Base-by-base conservation (phyloP, 2,888 invertebrate species). In the Hemaris fuciformis region DNA sequence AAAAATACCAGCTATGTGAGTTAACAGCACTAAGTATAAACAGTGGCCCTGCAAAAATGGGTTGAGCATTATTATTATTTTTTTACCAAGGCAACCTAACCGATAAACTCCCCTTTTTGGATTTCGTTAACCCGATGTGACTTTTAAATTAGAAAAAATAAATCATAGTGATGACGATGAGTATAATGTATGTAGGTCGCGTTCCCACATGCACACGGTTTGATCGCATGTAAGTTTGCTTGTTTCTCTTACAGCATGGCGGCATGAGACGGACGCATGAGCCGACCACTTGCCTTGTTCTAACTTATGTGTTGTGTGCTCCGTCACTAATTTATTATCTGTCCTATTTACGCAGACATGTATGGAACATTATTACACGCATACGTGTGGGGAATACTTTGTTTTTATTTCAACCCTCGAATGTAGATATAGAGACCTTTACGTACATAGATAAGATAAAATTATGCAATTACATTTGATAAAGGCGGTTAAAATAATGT, bases 211-310 rank as follows among this genome's bases (percentile, higher is more conserved):
- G 8, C 48, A 41, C 46, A 15, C 38, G 41, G 38, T 41, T 60
- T 72, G 73, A 72, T n/a, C 65, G 88, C 88, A 88, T 87, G 86
- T 79, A 75, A 77, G 74, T 77, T 79, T 77, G 73, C 74, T 80
- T 81, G 64, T 72, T 80, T 79, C 69, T 79, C 76, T 91, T 89
- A 72, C 91, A 91, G 91, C 91, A 89, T 88, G 89, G 88, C 87
- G 84, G 85, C 87, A 87, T 87, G 89, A 89, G 64, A 80, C 76
- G 80, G 81, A 83, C 87, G 84, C 86, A 75, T 89, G 79, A 81
- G 74, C 77, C 79, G 72, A 75, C 71, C 69, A 77, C 79, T 80
- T 77, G 75, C 75, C 77, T 79, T 67, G 64, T 62, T 72, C 77
- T 83, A 85, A 83, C 77, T 74, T 74, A 61, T 77, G 64, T 79